Evolutionary conservation across 2,797 vertebrate species (phyloP).

Genomic region (Sorex maritimensis): DNA sequence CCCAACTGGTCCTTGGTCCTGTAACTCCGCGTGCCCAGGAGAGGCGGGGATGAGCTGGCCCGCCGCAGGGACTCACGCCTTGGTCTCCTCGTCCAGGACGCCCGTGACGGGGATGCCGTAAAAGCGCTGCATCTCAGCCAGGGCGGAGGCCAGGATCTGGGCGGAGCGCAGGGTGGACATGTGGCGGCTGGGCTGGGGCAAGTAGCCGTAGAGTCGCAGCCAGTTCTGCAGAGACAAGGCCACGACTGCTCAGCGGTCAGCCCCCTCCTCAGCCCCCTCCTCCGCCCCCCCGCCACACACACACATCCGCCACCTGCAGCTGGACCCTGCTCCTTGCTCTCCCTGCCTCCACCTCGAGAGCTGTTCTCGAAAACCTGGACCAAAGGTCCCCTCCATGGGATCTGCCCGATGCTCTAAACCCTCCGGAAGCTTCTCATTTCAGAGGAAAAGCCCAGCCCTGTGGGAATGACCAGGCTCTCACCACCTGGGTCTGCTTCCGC

Average conservation of each 20-base stretch:
- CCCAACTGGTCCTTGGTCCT: too few species aligned
- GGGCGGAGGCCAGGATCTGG: slow-evolving; percentile 95
- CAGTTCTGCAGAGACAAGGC: slow-evolving; percentile 91
- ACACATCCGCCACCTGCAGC: too few species aligned
- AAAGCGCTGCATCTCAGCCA: slow-evolving; percentile 97
- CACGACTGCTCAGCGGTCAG: not conserved
- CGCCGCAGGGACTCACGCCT: slow-evolving; percentile 90
- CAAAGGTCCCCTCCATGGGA: not conserved
- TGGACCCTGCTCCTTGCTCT: not conserved
- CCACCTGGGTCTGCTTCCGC: not conserved
- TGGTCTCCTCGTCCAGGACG: slow-evolving; percentile 93
- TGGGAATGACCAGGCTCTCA: not conserved
- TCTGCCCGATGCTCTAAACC: too few species aligned
- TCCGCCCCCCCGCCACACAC: not conserved
- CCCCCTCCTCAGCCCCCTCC: not conserved
- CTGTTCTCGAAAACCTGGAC: not conserved
- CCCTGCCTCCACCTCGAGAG: not conserved
- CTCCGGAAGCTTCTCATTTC: not conserved
- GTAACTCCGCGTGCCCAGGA: not conserved
- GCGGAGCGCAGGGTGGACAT: slow-evolving; percentile 98
- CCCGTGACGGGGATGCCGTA: slow-evolving; percentile 96
- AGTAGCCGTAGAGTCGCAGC: slow-evolving; percentile 96
- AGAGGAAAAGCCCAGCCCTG: slow-evolving; percentile 6
- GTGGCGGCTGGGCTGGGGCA: slow-evolving; percentile 94
- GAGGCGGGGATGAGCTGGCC: not conserved